Base-by-base conservation (phyloP, 30 jellyfish, hydroid and myxozoan species). In the Pseudorhiza aurosa region DNA sequence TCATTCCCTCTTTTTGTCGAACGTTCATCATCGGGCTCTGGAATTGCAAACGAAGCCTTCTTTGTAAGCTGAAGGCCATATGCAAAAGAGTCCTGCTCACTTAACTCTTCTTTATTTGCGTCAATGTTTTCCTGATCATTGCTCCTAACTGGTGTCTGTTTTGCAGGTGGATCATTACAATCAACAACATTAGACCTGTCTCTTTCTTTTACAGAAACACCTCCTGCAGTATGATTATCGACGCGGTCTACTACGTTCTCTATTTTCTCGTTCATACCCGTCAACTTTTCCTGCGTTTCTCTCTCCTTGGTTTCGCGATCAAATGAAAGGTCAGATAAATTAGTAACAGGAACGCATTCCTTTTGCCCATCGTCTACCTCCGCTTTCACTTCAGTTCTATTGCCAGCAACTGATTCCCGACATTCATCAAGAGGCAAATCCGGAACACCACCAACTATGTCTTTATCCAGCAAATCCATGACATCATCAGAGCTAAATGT, bases 341-440 rank as follows among this genome's bases (percentile, higher is more conserved):
- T 69, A 4, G 62, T 44, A 25, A 27, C 80, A n/a, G 71, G 80
- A 19, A 32, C 14, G 2, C 49, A 15, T 14, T 1, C 43, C 21
- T 9, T 29, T 19, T 8, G 17, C 24, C 53, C 49, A 8, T 58
- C 56, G 6, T 7, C 28, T 0, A 36, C 88, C 37, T 42, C 58
- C 24, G 29, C 55, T 75, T 75, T 27, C 27, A 12, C 21, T 9
- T 26, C 68, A 1, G 58, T 22, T 4, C 36, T 49, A 46, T 19
- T 21, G 15, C 8, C 57, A 3, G 68, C 39, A 10, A 14, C 40
- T 35, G 22, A 2, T 28, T 31, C 71, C 32, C 65, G 65, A 39
- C 53, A 77, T 30, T 63, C 77, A 37, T 87, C 96, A 56, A 27
- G 70, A 4, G 97, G 98, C 26, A 92, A 42, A 21, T 92, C 98